A percentile compares a stretch with the other conserved stretches of the same genome.
Conservation (phyloP, 2,888 invertebrate genomes). For the Drosophila robusta region DNA sequence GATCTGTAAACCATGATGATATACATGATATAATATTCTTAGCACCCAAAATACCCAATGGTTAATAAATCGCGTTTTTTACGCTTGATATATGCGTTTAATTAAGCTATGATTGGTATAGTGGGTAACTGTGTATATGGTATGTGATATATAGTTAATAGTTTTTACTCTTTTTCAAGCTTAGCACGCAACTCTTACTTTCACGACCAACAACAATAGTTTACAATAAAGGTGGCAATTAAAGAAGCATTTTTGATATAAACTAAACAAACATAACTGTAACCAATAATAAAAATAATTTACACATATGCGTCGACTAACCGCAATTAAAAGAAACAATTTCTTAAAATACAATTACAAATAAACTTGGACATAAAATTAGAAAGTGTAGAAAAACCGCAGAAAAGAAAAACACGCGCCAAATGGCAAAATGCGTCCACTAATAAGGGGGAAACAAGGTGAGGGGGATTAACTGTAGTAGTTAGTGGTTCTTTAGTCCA, state of each 20-base stretch:
- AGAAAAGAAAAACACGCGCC: slow-evolving; percentile 14
- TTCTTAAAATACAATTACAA: slow-evolving; percentile 21
- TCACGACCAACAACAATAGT: slow-evolving; percentile 42
- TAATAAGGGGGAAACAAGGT: not conserved
- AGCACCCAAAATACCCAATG: not conserved
- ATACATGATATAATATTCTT: slow-evolving; percentile 43
- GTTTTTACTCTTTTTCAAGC: slow-evolving; percentile 18
- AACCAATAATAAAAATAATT: slow-evolving; percentile 28
- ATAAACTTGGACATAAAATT: slow-evolving; percentile 51
- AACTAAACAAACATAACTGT: slow-evolving; percentile 23
- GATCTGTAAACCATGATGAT: not conserved
- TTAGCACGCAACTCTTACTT: slow-evolving; percentile 76
- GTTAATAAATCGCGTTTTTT: not conserved
- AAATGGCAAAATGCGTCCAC: slow-evolving; percentile 1
- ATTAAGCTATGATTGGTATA: slow-evolving; percentile 12
- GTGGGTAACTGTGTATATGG: slow-evolving; percentile 13
- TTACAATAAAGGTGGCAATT: slow-evolving; percentile 40
- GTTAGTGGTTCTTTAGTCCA: slow-evolving; percentile 50
- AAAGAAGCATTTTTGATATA: slow-evolving; percentile 18
- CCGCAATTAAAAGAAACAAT: slow-evolving; percentile 29
- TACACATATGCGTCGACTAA: slow-evolving; percentile 19
- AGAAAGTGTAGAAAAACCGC: slow-evolving; percentile 62
- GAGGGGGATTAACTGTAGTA: not conserved
- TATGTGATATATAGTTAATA: slow-evolving; percentile 2
- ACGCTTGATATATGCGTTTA: slow-evolving; percentile 8